Conservation (phyloP, 1,140 invertebrate species). For the Bombus sylvicola region DNA sequence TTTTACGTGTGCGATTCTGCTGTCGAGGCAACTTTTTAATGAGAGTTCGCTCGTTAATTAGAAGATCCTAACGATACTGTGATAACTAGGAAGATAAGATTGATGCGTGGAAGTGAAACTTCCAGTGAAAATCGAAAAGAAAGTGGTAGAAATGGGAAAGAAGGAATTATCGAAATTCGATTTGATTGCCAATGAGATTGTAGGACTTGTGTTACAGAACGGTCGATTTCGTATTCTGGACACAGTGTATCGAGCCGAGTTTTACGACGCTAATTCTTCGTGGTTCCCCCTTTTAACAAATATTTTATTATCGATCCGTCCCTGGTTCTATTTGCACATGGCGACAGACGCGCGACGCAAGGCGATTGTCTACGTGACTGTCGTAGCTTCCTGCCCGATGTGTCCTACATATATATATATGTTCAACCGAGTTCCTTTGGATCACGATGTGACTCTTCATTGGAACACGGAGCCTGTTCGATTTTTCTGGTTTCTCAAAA, state of each 20-base stretch:
- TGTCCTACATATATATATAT: conserved; percentile 71
- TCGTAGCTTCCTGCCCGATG: conserved; percentile 73
- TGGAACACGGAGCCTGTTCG: neutral
- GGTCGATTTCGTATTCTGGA: neutral
- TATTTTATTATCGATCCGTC: conserved; percentile 62
- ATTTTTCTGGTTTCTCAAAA: conserved; percentile 21
- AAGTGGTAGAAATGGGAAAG: neutral
- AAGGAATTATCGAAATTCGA: neutral
- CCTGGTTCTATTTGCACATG: conserved; percentile 67
- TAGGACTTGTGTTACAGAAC: neutral
- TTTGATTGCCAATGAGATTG: neutral
- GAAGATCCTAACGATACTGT: neutral
- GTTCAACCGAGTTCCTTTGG: conserved; percentile 55
- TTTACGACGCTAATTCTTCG: conserved; percentile 2
- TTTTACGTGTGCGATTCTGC: neutral
- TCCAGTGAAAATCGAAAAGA: neutral
- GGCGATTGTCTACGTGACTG: conserved; percentile 76
- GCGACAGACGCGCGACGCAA: conserved; percentile 74
- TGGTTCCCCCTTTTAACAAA: conserved; percentile 29
- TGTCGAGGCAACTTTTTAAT: neutral
- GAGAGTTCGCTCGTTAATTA: neutral
- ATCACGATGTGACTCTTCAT: neutral
- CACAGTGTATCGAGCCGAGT: neutral
- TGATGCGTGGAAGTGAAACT: neutral
- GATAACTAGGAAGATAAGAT: too few relatives aligned